phyloP scores from a whole-genome alignment of 1,140 invertebrate genomes.

The Phocides pigmalion region DNA sequence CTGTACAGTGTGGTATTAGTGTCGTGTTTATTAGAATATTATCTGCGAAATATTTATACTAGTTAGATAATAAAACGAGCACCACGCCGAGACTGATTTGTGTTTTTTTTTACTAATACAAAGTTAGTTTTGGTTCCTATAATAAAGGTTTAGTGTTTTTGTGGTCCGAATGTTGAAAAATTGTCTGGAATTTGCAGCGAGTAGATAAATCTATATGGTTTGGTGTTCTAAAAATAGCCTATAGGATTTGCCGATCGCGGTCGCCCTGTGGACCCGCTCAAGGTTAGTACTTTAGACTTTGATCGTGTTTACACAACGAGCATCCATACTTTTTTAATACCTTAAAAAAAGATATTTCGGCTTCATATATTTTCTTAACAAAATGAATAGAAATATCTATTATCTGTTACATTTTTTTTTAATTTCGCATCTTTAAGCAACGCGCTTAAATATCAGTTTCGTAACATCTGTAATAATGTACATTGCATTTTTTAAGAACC shows the following conservation, averaged over 20 bases:
- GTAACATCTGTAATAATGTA: too few species aligned
- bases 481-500: too few species aligned
- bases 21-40: conserved; percentile 11
- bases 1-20: conserved; percentile 5
- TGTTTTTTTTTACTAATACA: not conserved
- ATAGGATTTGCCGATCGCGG: conserved; percentile 16
- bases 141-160: conserved; percentile 2
- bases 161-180: not conserved
- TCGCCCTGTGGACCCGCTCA: not conserved
- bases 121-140: not conserved
- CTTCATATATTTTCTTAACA: too few species aligned
- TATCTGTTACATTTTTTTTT: too few species aligned
- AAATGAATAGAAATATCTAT: too few species aligned
- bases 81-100: conserved; percentile 1
- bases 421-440: too few species aligned
- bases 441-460: too few species aligned
- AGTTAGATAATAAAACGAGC: not conserved
- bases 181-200: conserved; percentile 5
- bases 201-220: conserved; percentile 14
- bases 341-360: too few species aligned
- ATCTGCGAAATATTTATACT: conserved; percentile 18
- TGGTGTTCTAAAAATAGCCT: conserved; percentile 26
- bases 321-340: too few species aligned
- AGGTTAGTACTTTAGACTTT: conserved; percentile 29
- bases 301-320: conserved; percentile 1